A percentile compares a stretch with the other conserved stretches of the same genome.
Conservation (phyloP, 2,797 vertebrate genomes). For the Buphagus erythrorhynchus region DNA sequence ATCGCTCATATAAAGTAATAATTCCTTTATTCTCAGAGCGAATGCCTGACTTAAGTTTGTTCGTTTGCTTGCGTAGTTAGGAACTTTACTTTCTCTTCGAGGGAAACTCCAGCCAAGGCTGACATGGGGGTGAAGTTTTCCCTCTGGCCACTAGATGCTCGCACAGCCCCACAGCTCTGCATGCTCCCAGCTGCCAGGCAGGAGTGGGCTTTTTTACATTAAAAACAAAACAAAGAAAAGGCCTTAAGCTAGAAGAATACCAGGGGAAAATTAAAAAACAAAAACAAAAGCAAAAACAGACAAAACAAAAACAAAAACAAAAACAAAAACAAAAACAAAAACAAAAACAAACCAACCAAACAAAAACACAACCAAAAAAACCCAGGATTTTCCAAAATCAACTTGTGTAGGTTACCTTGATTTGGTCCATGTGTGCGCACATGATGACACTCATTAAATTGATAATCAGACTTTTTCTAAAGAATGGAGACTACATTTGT, state of each 20-base stretch:
- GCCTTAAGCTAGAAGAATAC: background rate
- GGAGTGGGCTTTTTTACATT: background rate
- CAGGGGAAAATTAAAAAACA: background rate
- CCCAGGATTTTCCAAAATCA: background rate
- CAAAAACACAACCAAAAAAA: background rate
- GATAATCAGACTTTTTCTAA: background rate
- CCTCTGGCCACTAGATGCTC: background rate
- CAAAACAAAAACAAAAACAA: background rate
- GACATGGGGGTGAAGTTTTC: background rate
- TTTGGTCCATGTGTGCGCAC: background rate
- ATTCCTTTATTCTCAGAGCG: background rate
- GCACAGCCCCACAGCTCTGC: background rate
- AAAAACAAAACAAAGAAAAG: background rate
- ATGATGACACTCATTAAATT: background rate
- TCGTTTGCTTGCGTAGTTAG: rapidly evolving
- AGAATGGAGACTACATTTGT: background rate
- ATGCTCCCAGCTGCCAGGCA: background rate
- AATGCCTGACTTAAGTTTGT: background rate
- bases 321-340: too few relatives aligned
- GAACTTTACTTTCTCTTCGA: background rate
- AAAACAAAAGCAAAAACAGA: background rate
- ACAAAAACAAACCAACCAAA: too few relatives aligned
- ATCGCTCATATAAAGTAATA: background rate
- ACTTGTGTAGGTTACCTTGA: background rate
- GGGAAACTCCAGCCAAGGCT: background rate